These are phyloP conservation scores for Manacus vitellinus DNA, from an alignment of 2,113 vertebrate genomes.

Conservation along the genomic window DNA sequence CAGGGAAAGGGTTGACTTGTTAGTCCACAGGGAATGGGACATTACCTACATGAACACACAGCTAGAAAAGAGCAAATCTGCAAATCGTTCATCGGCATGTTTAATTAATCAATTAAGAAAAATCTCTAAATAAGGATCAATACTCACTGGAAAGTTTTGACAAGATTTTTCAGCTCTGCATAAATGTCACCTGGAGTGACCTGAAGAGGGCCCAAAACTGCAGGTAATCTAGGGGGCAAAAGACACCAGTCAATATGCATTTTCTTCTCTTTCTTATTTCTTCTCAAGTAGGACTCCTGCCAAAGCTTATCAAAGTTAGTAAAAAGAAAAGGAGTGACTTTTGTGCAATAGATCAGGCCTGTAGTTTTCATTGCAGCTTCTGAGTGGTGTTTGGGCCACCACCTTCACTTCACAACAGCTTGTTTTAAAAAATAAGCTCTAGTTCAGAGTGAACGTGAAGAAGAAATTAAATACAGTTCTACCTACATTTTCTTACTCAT, in stretches of 20 bases:
- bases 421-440: not conserved
- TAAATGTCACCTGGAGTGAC: constrained; percentile 84
- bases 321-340: not conserved
- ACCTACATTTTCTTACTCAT: not conserved
- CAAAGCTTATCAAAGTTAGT: not conserved
- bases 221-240: constrained; percentile 80
- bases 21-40: constrained; percentile 9
- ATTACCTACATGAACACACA: constrained; percentile 16
- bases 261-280: not conserved
- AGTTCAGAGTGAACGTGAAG: not conserved
- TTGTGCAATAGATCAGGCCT: not conserved
- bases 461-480: not conserved
- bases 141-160: constrained; percentile 91
- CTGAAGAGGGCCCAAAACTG: constrained; percentile 82
- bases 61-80: not conserved
- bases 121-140: not conserved
- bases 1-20: constrained; percentile 4
- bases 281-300: not conserved
- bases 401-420: not conserved
- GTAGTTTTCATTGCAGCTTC: not conserved
- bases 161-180: constrained; percentile 85
- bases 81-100: not conserved
- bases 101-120: not conserved
- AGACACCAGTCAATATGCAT: not conserved
- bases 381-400: not conserved